Evolutionary conservation across 1,140 invertebrate genomes (phyloP).

Genomic region (Bombus turneri): DNA sequence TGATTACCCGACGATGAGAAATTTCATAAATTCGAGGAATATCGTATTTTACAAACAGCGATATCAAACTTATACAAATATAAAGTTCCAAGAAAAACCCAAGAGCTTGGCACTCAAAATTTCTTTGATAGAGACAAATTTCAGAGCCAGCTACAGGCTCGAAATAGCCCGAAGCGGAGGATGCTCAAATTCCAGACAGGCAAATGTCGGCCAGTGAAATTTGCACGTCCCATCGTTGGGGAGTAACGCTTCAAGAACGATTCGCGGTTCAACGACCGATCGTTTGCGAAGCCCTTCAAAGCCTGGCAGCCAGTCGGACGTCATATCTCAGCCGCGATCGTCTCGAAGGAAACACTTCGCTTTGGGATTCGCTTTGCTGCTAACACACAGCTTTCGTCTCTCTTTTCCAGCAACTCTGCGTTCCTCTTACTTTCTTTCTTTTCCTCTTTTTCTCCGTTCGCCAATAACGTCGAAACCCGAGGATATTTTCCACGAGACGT

Average conservation of each 20-base stretch:
- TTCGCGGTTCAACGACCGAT: constrained; percentile 53
- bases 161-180: background rate
- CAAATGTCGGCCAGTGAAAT: constrained; percentile 22
- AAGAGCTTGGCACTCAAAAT: background rate
- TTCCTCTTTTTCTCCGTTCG: background rate
- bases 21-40: background rate
- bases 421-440: background rate
- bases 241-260: constrained; percentile 28
- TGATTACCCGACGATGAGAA: background rate
- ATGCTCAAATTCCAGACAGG: constrained; percentile 2
- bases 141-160: background rate
- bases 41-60: background rate
- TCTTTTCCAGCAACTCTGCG: background rate
- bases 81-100: background rate
- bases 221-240: background rate
- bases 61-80: background rate
- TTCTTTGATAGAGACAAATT: background rate
- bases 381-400: background rate
- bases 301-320: constrained; percentile 41
- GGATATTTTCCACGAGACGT: background rate
- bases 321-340: constrained; percentile 48
- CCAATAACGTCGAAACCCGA: constrained; percentile 15
- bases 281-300: constrained; percentile 51
- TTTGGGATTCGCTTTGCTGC: constrained; percentile 17
- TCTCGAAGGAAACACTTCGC: constrained; percentile 36